Evolutionary conservation across 2,797 vertebrate species (phyloP).

Genomic region (Chromobotia macracanthus): DNA sequence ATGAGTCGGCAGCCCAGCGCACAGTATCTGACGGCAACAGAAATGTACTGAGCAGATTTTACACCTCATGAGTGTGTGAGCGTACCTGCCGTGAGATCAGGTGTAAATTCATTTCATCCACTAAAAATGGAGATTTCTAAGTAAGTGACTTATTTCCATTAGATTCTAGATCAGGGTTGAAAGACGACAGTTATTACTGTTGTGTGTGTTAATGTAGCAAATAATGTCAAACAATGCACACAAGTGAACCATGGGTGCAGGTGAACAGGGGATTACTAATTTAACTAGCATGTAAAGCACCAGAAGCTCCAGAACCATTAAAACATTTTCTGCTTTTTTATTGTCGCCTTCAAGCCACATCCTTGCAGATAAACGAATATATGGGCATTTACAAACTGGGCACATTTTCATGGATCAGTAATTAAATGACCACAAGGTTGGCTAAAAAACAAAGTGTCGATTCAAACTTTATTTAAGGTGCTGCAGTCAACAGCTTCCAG

Average conservation of each 20-base stretch:
- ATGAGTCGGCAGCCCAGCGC: neutral
- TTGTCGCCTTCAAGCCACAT: too few relatives aligned
- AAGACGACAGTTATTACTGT: neutral
- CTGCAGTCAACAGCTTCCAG: neutral
- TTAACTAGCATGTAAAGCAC: too few relatives aligned
- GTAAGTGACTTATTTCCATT: neutral
- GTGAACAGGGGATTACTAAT: too few relatives aligned
- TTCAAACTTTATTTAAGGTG: neutral
- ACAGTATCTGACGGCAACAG: neutral
- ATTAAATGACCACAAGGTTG: neutral
- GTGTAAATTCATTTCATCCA: neutral
- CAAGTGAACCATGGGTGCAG: too few relatives aligned
- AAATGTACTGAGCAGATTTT: neutral
- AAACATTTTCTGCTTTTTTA: too few relatives aligned
- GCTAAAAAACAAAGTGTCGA: neutral
- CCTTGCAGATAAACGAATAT: too few relatives aligned
- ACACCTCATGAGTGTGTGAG: neutral
- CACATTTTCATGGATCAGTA: neutral
- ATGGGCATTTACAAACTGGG: too few relatives aligned
- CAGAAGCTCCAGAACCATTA: too few relatives aligned
- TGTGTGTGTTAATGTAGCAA: neutral
- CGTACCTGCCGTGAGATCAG: neutral
- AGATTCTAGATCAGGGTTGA: neutral
- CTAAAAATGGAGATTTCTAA: slow-evolving; percentile 13
- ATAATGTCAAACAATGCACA: too few relatives aligned